Base-by-base conservation (phyloP, 2,888 invertebrate genomes). In the Ceriagrion tenellum region DNA sequence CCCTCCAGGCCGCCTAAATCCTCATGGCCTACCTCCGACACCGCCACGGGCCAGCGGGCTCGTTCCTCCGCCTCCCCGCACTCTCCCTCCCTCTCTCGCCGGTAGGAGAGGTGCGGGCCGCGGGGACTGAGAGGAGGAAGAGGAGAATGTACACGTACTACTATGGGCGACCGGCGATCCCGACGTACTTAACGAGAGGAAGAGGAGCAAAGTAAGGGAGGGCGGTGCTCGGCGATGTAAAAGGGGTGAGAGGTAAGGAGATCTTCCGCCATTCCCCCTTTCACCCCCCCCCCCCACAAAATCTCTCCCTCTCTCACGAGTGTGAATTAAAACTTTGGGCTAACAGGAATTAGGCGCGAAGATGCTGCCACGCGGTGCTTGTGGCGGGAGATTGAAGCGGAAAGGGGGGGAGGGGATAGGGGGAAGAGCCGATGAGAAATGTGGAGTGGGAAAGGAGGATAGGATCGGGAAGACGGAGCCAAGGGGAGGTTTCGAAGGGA, bases 291-390 rank as follows among this genome's bases (percentile, higher is more conserved):
- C n/a, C n/a, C n/a, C n/a, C n/a, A n/a, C n/a, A n/a, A n/a, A n/a
- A n/a, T 47, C 47, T 26, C 93, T 55, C 55, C 13, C 89, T 47
- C 47, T 55, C 18, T 20, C 93, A 93, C 74, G 90, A 97, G 97
- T 96, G 96, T 96, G 97, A 97, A 97, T 97, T 97, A 97, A 98
- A 98, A 98, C 97, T 97, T 97, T 97, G 97, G 97, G 97, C 97
- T 97, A 97, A 97, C 97, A 97, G 97, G 97, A 97, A 97, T 97
- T 97, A 97, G 97, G 97, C 97, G 97, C 96, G 97, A 95, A 95
- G 95, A 95, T 95, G 95, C 95, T 95, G 95, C 95, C 95, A 95
- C 95, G 93, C 93, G 93, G 93, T 47, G 93, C 93, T 93, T 74
- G 93, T 20, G 93, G 93, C 95, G 55, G 90, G 95, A 63, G 95